Conservation (phyloP, 30 jellyfish, hydroid and myxozoan species). For the Aurelia sp. region DNA sequence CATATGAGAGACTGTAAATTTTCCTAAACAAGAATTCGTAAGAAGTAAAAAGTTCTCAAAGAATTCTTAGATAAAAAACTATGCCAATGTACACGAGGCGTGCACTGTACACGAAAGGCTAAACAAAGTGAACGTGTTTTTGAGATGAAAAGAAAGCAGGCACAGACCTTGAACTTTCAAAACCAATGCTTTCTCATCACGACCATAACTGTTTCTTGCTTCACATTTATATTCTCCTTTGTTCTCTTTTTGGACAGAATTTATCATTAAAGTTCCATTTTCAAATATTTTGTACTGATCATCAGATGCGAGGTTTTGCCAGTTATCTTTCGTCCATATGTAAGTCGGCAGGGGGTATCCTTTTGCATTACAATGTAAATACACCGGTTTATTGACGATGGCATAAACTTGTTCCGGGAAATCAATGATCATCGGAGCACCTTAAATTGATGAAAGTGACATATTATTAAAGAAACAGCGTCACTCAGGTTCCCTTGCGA, state of each 20-base stretch:
- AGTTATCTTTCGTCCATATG: constrained; percentile 76
- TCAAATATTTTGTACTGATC: constrained; percentile 46
- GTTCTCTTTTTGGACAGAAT: constrained; percentile 52
- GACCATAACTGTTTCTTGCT: constrained; percentile 71
- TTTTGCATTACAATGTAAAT: constrained; percentile 76
- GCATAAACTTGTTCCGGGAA: constrained; percentile 58
- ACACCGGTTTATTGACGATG: constrained; percentile 52
- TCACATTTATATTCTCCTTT: constrained; percentile 76
- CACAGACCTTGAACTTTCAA: constrained; percentile 69
- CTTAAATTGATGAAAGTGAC: constrained; percentile 8
- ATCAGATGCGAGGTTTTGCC: constrained; percentile 32
- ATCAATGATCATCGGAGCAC: constrained; percentile 77
- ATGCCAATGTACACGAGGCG: too few species aligned
- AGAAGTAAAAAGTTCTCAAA: too few species aligned
- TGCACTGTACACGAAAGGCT: too few species aligned
- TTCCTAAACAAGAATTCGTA: too few species aligned
- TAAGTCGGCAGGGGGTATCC: constrained; percentile 80
- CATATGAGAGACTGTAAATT: too few species aligned
- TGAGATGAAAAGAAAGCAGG: background rate
- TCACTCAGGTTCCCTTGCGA: too few species aligned
- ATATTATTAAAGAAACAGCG: too few species aligned
- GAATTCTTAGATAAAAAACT: too few species aligned
- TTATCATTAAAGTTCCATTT: constrained; percentile 81
- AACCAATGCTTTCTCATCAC: constrained; percentile 33
- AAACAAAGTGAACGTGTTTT: background rate